Conservation (phyloP, 2,888 invertebrate species). For the Phlogophora meticulosa region DNA sequence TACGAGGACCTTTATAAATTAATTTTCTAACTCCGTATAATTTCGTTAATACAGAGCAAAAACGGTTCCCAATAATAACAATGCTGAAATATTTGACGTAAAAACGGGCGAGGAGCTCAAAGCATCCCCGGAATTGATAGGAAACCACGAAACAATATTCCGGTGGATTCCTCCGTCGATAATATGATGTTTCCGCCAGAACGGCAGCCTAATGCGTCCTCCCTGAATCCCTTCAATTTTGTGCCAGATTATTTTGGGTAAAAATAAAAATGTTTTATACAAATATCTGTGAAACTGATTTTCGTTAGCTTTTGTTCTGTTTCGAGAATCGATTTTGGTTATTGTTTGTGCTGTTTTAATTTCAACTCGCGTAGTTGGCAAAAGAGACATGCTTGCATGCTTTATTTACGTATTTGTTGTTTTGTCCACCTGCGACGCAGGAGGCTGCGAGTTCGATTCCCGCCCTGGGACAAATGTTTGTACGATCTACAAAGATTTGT, state of each 20-base stretch:
- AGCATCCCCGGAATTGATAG: constrained; percentile 75
- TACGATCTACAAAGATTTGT: no score
- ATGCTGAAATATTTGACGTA: constrained; percentile 67
- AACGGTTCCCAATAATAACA: constrained; percentile 68
- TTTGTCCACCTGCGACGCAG: no score
- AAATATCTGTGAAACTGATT: constrained; percentile 64
- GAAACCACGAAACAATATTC: constrained; percentile 84
- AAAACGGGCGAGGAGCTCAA: constrained; percentile 64
- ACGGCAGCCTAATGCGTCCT: constrained; percentile 77
- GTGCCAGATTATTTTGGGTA: constrained; percentile 74
- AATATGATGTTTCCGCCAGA: constrained; percentile 84
- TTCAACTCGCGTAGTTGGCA: constrained; percentile 20
- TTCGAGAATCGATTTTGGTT: constrained; percentile 36
- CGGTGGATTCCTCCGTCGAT: constrained; percentile 76
- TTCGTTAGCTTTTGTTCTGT: constrained; percentile 48
- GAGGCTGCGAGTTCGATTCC: no score
- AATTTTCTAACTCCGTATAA: constrained; percentile 58
- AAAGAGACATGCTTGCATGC: no score
- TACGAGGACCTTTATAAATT: constrained; percentile 61
- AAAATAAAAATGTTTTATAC: constrained; percentile 67
- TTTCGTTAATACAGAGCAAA: constrained; percentile 63
- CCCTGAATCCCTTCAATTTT: constrained; percentile 72
- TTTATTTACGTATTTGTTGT: no score
- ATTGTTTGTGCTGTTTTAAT: constrained; percentile 28
- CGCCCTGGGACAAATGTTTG: no score